phyloP scores from a whole-genome alignment of 1,140 invertebrate genomes.

The Lucilia sericata region DNA sequence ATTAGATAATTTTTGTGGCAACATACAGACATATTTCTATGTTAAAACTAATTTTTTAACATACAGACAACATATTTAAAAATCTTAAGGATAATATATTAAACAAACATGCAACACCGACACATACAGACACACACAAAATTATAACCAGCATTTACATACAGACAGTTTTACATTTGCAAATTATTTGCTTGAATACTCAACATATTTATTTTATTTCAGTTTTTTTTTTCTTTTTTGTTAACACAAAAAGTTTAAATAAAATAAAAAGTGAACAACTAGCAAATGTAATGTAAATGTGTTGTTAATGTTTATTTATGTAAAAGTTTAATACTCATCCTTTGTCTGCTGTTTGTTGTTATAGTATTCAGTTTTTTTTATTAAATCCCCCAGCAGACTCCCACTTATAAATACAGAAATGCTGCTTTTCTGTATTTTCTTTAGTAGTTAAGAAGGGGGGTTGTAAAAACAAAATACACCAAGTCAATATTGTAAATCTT shows the following conservation, averaged over 20 bases:
- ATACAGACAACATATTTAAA: slow-evolving; percentile 21
- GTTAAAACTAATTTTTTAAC: slow-evolving; percentile 11
- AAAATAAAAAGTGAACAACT: not conserved
- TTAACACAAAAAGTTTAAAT: not conserved
- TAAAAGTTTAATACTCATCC: slow-evolving; percentile 20
- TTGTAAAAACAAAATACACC: not conserved
- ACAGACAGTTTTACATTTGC: not conserved
- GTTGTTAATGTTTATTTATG: slow-evolving; percentile 27
- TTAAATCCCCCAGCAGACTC: not conserved
- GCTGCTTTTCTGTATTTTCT: not conserved
- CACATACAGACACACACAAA: not conserved
- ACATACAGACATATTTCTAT: too few species aligned
- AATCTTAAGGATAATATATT: slow-evolving; percentile 13
- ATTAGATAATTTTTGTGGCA: too few species aligned
- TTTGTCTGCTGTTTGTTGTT: not conserved
- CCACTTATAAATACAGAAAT: not conserved
- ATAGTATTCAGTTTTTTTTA: not conserved
- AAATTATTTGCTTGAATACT: slow-evolving; percentile 20
- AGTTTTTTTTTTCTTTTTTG: not conserved
- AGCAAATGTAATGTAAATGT: not conserved
- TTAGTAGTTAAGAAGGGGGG: not conserved
- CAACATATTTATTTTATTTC: not conserved
- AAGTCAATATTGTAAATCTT: slow-evolving; percentile 8
- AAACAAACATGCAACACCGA: not conserved
- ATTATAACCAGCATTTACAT: not conserved